Conservation (phyloP, 2,113 vertebrate genomes). For the Lepus americanus region DNA sequence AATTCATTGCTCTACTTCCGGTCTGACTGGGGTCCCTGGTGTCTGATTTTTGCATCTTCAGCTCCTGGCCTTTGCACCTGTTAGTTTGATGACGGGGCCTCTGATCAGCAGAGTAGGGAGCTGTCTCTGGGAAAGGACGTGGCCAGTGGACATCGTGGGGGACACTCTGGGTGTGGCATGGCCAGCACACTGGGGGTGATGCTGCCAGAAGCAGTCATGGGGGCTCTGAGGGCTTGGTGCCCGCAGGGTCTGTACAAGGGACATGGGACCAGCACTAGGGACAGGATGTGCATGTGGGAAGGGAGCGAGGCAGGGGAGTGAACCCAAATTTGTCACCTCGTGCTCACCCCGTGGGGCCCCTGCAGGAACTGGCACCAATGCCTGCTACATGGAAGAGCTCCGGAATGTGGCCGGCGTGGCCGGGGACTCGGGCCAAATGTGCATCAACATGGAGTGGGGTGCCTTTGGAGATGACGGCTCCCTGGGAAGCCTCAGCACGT, state of each 20-base stretch:
- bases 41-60: not conserved
- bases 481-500: slow-evolving; percentile 81
- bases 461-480: slow-evolving; percentile 89
- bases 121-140: not conserved
- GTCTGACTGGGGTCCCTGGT: not conserved
- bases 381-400: slow-evolving; percentile 91
- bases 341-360: fast-evolving
- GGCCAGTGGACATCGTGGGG: not conserved
- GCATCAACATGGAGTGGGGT: slow-evolving; percentile 91
- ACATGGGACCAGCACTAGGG: not conserved
- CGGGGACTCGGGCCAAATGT: slow-evolving; percentile 86
- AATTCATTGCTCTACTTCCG: not conserved
- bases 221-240: not conserved
- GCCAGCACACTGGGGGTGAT: not conserved
- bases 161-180: not conserved
- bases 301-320: not conserved
- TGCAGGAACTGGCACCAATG: slow-evolving; percentile 89
- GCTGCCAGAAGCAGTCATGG: not conserved
- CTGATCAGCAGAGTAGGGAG: not conserved
- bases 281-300: not conserved
- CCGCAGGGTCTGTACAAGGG: not conserved
- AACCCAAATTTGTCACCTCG: not conserved
- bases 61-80: not conserved
- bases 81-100: not conserved
- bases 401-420: slow-evolving; percentile 81